Evolutionary conservation across 2,113 vertebrate species (phyloP), one percentile per base, ranked within the genome.

Genomic region (Ornithorhynchus anatinus): DNA sequence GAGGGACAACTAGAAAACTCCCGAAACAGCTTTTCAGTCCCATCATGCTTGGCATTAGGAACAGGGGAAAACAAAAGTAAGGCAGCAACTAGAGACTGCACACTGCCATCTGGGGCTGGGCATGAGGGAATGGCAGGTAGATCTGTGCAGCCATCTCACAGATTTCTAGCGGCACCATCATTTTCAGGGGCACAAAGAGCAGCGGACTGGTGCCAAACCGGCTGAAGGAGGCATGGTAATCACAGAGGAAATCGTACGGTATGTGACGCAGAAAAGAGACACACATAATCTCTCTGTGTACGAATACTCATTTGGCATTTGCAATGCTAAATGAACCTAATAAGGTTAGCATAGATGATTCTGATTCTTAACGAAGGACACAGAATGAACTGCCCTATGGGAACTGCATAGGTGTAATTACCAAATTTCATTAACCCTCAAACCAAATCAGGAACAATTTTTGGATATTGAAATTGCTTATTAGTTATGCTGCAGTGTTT

Each of bases 21-120:
- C 17, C 27, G 19, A 70, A 74, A 72, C 58, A 68, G 8, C n/a
- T 15, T 4, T 3, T 64, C 43, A 11, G 1, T 7, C 6, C 29
- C 74, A 58, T n/a, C 20, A 33, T 23, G 22, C 44, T 47, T 22
- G 16, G 31, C 45, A 8, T 39, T 61, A 62, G 43, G 58, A 71
- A 58, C 71, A 67, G 74, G 54, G 59, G n/a, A 47, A 73, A 74
- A 48, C 19, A 10, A 23, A 44, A 36, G 32, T 54, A 50, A 17
- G 6, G 6, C 7, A 23, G 48, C 10, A 10, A 8, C 5, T 25
- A 44, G 50, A 50, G 40, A 1, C 6, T 20, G 2, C 51, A 13
- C 37, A 56, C 17, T 75, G 59, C 16, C 36, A 51, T 47, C 10
- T 40, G 25, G 31, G 32, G 22, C 53, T 69, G 13, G 14, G 22